phyloP scores from a whole-genome alignment of 2,113 vertebrate species.

The Rutilus rutilus region DNA sequence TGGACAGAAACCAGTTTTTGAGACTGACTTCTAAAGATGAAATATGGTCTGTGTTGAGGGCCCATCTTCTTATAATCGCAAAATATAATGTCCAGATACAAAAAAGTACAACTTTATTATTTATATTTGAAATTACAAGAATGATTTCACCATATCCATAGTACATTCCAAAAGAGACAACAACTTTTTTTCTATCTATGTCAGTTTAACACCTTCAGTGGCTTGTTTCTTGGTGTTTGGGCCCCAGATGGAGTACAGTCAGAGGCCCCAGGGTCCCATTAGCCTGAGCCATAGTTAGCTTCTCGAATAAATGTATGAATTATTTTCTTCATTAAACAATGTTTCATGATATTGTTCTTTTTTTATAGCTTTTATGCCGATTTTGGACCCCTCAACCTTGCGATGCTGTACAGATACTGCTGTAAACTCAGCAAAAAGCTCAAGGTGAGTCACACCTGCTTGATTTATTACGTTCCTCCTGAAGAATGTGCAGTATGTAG shows the following conservation, averaged over 20 bases:
- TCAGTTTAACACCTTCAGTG: not conserved
- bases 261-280: not conserved
- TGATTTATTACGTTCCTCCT: conserved; percentile 25
- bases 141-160: not conserved
- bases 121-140: not conserved
- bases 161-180: not conserved
- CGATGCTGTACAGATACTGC: conserved; percentile 94
- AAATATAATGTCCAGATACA: not conserved
- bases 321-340: not conserved
- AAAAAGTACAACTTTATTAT: not conserved
- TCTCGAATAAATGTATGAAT: not conserved
- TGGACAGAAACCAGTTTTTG: not conserved
- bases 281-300: not conserved
- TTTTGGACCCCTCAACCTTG: conserved; percentile 95
- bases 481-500: conserved; percentile 65
- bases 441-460: conserved; percentile 82
- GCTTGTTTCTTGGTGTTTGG: not conserved
- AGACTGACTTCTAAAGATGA: not conserved
- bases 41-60: not conserved
- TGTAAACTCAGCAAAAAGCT: conserved; percentile 98
- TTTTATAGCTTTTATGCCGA: conserved; percentile 86
- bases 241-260: not conserved
- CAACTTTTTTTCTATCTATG: not conserved
- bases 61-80: not conserved
- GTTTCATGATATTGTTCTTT: not conserved